Percentiles rank a stretch among this genome's conserved stretches.
These are phyloP conservation scores for Crotalus viridis DNA, from an alignment of 2,113 vertebrate species.

Conservation along the genomic window DNA sequence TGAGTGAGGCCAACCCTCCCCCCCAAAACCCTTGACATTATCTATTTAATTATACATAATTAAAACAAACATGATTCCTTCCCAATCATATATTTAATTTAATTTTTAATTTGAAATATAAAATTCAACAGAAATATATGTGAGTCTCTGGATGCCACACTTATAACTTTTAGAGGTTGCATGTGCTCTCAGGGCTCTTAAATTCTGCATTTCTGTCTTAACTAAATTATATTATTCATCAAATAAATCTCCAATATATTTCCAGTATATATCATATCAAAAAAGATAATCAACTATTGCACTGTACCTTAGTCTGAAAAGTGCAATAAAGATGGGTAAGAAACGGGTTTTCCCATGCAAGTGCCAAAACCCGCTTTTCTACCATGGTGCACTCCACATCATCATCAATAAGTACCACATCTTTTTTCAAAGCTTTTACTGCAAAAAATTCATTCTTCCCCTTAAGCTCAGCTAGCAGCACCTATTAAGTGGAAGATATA, in stretches of 20 bases:
- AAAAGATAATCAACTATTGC: not conserved
- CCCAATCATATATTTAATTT: not conserved
- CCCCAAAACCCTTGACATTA: not conserved
- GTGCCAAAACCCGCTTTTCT: slow-evolving; percentile 92
- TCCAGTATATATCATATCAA: not conserved
- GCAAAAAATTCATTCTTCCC: slow-evolving; percentile 89
- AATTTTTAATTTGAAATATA: not conserved
- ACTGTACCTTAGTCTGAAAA: slow-evolving; percentile 90
- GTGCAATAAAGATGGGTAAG: slow-evolving; percentile 95
- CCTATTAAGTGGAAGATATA: slow-evolving; percentile 61
- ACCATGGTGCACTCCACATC: slow-evolving; percentile 99
- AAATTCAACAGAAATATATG: not conserved
- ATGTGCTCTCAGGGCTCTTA: not conserved
- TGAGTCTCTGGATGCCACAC: not conserved
- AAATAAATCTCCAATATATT: not conserved
- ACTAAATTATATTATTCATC: not conserved
- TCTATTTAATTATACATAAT: not conserved
- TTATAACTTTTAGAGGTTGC: not conserved
- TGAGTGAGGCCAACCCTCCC: not conserved
- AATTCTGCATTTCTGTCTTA: not conserved
- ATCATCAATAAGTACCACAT: slow-evolving; percentile 97
- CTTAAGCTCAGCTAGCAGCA: slow-evolving; percentile 92
- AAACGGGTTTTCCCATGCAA: slow-evolving; percentile 96
- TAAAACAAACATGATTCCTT: not conserved
- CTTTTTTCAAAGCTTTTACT: slow-evolving; percentile 94